Conservation (phyloP, 2,797 vertebrate species). For the Danio jaintianensis region DNA sequence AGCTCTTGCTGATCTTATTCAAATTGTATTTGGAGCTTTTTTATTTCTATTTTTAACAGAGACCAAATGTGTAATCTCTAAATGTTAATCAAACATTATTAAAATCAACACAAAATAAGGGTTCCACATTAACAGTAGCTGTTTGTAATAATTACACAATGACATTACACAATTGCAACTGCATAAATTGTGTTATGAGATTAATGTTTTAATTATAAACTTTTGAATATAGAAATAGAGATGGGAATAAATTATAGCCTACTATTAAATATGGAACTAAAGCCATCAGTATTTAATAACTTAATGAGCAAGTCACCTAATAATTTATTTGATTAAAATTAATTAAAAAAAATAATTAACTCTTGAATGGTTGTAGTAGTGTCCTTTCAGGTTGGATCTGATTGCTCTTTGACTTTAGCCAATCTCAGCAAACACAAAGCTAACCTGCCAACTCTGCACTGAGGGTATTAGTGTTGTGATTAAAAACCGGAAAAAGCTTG, state of each 20-base stretch:
- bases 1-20: not conserved
- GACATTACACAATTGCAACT: not conserved
- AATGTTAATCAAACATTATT: not conserved
- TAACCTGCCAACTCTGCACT: slow-evolving; percentile 15
- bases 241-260: too few relatives aligned
- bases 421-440: not conserved
- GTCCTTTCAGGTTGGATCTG: not conserved
- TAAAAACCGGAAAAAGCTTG: too few relatives aligned
- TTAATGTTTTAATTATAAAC: too few relatives aligned
- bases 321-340: too few relatives aligned
- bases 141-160: not conserved
- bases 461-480: not conserved
- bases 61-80: not conserved
- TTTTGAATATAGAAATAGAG: too few relatives aligned
- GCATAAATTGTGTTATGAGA: too few relatives aligned
- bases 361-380: too few relatives aligned
- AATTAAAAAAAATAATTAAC: too few relatives aligned
- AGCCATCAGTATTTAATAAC: too few relatives aligned
- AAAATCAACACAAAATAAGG: not conserved
- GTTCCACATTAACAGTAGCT: too few relatives aligned
- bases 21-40: slow-evolving; percentile 20
- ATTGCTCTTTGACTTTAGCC: not conserved
- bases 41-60: slow-evolving; percentile 11
- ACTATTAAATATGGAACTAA: too few relatives aligned
- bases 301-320: too few relatives aligned